phyloP scores from a whole-genome alignment of 2,888 invertebrate species.

The Hyposoter didymator region DNA sequence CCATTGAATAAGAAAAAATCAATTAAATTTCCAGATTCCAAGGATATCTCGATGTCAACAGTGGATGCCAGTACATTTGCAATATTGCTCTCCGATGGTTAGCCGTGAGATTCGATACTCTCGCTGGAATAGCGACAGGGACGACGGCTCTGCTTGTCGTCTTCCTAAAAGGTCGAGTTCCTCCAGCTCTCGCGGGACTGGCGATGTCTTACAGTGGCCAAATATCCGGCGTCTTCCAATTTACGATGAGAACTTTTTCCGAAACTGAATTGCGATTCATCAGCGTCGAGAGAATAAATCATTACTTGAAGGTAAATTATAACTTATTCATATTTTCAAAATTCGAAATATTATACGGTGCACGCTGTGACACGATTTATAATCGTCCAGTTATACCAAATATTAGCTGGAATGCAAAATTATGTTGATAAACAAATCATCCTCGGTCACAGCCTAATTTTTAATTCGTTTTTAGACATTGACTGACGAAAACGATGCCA shows the following conservation, averaged over 20 bases:
- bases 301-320: constrained; percentile 77
- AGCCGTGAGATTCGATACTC: constrained; percentile 76
- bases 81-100: constrained; percentile 84
- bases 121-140: constrained; percentile 83
- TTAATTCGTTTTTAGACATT: constrained; percentile 71
- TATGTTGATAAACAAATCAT: background rate
- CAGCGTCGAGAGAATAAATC: constrained; percentile 84
- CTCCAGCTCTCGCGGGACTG: constrained; percentile 87
- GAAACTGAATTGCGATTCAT: constrained; percentile 85
- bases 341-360: background rate
- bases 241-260: constrained; percentile 84
- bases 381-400: background rate
- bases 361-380: background rate
- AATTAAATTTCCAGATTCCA: constrained; percentile 82
- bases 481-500: constrained; percentile 72
- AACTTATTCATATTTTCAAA: background rate
- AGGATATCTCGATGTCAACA: constrained; percentile 84
- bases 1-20: background rate
- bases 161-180: constrained; percentile 82
- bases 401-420: background rate
- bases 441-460: background rate
- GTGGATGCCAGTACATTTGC: constrained; percentile 84
- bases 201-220: constrained; percentile 87
- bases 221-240: constrained; percentile 87
- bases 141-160: constrained; percentile 85